phyloP scores from a whole-genome alignment of 2,797 vertebrate genomes.

The Staurois parvus region DNA sequence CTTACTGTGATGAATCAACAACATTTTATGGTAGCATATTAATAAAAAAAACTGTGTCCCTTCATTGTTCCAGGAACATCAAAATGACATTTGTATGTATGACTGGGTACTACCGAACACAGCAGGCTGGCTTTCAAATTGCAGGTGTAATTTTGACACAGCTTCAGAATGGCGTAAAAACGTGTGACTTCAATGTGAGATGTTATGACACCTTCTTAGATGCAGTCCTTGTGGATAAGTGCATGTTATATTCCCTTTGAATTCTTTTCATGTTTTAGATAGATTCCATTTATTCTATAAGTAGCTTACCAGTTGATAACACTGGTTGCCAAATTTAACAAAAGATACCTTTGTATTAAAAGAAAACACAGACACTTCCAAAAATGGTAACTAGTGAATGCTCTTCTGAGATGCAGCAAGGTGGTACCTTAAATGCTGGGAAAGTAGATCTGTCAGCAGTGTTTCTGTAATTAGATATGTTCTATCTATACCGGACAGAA shows the following conservation, averaged over 20 bases:
- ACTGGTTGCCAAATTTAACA: slow-evolving; percentile 38
- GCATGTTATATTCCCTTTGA: slow-evolving; percentile 1
- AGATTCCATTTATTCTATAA: neutral
- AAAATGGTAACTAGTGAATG: slow-evolving; percentile 38
- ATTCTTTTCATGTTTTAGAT: neutral
- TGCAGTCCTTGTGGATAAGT: neutral
- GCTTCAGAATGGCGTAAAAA: slow-evolving; percentile 19
- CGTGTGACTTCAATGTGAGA: slow-evolving; percentile 25
- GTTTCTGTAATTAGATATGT: slow-evolving; percentile 51
- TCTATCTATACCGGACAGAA: slow-evolving; percentile 55
- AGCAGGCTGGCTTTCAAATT: slow-evolving; percentile 19
- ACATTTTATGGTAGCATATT: neutral
- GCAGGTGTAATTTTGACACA: slow-evolving; percentile 40
- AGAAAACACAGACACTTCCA: slow-evolving; percentile 26
- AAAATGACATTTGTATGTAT: slow-evolving; percentile 11
- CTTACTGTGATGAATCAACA: neutral
- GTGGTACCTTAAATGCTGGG: slow-evolving; percentile 35
- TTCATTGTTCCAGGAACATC: neutral
- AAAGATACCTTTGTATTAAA: slow-evolving; percentile 17
- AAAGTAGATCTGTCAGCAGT: slow-evolving; percentile 44
- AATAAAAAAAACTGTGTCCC: neutral
- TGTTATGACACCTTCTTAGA: slow-evolving; percentile 31
- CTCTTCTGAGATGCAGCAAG: slow-evolving; percentile 33
- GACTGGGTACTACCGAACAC: slow-evolving; percentile 1
- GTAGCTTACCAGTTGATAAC: neutral